Evolutionary conservation across 2,888 invertebrate genomes (phyloP).

Genomic region (Selenia dentaria): DNA sequence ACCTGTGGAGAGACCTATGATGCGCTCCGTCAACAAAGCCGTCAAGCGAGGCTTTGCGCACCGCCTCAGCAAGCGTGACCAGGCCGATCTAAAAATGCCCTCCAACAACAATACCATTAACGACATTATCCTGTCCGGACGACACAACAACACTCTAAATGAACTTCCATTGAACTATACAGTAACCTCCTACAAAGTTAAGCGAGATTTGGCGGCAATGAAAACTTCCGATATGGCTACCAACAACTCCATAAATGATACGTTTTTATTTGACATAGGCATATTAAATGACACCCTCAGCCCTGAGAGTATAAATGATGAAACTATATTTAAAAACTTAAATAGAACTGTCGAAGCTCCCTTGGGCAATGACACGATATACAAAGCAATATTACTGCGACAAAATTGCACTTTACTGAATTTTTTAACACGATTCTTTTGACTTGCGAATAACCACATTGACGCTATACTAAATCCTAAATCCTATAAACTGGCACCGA

Average conservation of each 20-base stretch:
- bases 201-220: not conserved
- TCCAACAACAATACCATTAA: constrained; percentile 38
- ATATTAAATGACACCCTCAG: not conserved
- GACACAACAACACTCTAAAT: constrained; percentile 2
- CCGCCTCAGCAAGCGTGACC: constrained; percentile 48
- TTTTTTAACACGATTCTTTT: constrained; percentile 10
- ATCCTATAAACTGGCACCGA: too few relatives aligned
- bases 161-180: constrained; percentile 11
- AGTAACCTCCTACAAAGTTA: constrained; percentile 4
- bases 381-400: not conserved
- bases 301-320: not conserved
- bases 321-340: not conserved
- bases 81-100: constrained; percentile 33
- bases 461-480: too few relatives aligned
- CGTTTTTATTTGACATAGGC: not conserved
- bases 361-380: not conserved
- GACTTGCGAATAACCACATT: too few relatives aligned
- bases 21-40: constrained; percentile 57
- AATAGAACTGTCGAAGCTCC: not conserved
- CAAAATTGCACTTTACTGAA: constrained; percentile 16
- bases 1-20: constrained; percentile 33
- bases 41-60: constrained; percentile 54
- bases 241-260: not conserved
- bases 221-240: not conserved
- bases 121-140: constrained; percentile 17